Conservation (phyloP, 2,888 invertebrate species). For the Caenorhabditis sp. region DNA sequence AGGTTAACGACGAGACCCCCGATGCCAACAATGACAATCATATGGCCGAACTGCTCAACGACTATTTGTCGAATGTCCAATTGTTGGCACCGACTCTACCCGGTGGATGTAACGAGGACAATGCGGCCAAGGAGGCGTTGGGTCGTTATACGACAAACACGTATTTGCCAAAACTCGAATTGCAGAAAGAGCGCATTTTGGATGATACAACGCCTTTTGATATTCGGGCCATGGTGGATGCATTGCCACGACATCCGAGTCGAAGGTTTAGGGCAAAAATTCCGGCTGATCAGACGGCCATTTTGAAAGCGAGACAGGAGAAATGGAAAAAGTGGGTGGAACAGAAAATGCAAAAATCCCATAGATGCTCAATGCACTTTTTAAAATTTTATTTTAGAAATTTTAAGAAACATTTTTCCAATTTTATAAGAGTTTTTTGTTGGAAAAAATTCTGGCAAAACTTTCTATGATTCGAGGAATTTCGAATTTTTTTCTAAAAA, state of each 20-base stretch:
- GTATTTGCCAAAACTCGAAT: slow-evolving; percentile 27
- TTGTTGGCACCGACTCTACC: slow-evolving; percentile 19
- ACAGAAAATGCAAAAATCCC: no score
- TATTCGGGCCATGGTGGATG: neutral
- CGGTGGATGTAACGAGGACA: slow-evolving; percentile 33
- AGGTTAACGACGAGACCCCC: neutral
- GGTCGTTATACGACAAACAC: slow-evolving; percentile 23
- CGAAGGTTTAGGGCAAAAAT: slow-evolving; percentile 5
- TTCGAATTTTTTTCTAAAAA: no score
- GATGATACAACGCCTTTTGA: neutral
- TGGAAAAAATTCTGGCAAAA: no score
- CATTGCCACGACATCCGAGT: neutral
- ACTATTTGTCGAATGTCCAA: neutral
- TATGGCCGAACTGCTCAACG: neutral
- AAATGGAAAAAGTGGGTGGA: slow-evolving; percentile 3
- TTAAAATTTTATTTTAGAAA: no score
- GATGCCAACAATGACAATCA: neutral
- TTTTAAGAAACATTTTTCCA: no score
- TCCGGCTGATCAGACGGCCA: neutral
- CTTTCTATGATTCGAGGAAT: no score
- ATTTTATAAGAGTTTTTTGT: no score
- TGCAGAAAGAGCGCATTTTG: slow-evolving; percentile 23
- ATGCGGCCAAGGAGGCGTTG: slow-evolving; percentile 37
- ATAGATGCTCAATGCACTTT: no score
- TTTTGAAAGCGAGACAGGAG: neutral